phyloP scores from a whole-genome alignment of 2,113 vertebrate species.

The Heloderma charlesbogerti region DNA sequence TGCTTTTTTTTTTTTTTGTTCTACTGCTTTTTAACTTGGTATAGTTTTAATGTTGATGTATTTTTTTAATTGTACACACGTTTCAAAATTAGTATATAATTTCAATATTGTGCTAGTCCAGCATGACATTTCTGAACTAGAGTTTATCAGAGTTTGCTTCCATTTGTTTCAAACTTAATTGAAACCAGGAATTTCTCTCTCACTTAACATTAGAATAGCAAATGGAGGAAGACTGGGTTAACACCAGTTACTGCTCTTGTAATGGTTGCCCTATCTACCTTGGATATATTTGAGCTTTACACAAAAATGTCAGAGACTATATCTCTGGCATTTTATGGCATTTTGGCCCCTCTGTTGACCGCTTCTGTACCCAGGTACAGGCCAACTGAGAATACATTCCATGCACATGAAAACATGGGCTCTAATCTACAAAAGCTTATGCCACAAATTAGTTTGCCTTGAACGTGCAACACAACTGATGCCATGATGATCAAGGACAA shows the following conservation, averaged over 20 bases:
- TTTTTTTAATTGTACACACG: neutral
- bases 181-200: neutral
- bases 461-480: neutral
- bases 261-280: neutral
- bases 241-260: neutral
- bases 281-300: neutral
- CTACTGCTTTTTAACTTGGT: neutral
- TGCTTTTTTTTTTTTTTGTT: too few relatives aligned
- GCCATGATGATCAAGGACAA: neutral
- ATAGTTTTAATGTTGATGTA: too few relatives aligned
- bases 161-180: neutral
- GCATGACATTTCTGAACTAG: neutral
- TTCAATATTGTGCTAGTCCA: neutral
- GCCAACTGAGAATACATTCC: neutral
- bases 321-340: neutral
- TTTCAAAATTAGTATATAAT: neutral
- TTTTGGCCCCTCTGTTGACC: neutral
- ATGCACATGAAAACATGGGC: neutral
- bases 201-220: neutral
- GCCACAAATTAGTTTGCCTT: neutral
- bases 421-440: neutral
- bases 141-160: neutral
- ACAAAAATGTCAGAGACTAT: neutral
- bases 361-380: neutral
- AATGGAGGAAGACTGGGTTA: neutral